Evolutionary conservation across 2,113 vertebrate species (phyloP).

Genomic region (Rana temporaria): DNA sequence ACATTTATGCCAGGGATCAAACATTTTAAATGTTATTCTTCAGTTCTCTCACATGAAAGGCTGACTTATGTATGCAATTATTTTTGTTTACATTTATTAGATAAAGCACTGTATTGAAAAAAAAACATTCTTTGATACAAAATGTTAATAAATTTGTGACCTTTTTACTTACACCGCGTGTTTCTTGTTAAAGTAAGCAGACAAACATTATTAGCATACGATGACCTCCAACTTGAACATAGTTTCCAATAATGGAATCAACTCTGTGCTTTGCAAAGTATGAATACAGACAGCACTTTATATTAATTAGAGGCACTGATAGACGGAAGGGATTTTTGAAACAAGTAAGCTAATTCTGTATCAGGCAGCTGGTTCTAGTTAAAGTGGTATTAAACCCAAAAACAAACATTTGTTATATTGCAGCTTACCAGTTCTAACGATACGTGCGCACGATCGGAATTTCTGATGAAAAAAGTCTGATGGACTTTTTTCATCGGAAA

Average conservation of each 20-base stretch:
- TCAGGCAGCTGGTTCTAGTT: too few species aligned
- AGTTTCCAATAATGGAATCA: not conserved
- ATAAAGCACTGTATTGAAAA: not conserved
- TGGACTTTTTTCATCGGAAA: too few species aligned
- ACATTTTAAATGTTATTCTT: constrained; percentile 39
- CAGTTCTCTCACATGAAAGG: constrained; percentile 7
- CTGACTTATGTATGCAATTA: constrained; percentile 37
- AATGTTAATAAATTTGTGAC: constrained; percentile 43
- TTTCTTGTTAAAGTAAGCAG: constrained; percentile 4
- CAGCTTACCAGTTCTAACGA: too few species aligned
- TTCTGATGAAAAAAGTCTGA: too few species aligned
- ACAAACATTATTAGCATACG: not conserved
- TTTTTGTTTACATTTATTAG: constrained; percentile 31
- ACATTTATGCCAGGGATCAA: constrained; percentile 30
- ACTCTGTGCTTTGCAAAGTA: too few species aligned
- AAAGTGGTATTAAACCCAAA: too few species aligned
- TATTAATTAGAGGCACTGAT: too few species aligned
- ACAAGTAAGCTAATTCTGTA: too few species aligned
- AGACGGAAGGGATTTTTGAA: too few species aligned
- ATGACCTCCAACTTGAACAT: not conserved
- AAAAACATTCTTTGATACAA: constrained; percentile 33
- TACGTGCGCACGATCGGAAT: too few species aligned
- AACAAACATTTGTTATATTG: too few species aligned
- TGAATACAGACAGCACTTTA: too few species aligned
- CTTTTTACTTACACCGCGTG: constrained; percentile 2